A percentile compares a stretch with the other conserved stretches of the same genome.
Evolutionary conservation across 2,888 invertebrate genomes (phyloP).

Genomic region (Drosophila lutescens): DNA sequence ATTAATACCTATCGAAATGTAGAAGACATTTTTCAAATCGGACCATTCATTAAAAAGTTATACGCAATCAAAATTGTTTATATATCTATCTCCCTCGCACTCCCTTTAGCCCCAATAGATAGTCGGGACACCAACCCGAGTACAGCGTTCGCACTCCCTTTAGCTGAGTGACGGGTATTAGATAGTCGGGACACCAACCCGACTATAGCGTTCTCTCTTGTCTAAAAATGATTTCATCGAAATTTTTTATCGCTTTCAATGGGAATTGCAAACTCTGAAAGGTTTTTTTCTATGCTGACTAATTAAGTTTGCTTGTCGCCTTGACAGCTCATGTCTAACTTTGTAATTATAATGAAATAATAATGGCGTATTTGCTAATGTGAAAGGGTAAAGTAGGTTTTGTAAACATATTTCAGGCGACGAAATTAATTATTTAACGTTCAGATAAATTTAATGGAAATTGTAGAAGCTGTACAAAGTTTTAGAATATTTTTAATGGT

Average conservation of each 20-base stretch:
- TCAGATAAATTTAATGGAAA: not conserved
- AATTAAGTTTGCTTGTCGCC: not conserved
- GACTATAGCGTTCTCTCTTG: no score
- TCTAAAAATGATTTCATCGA: not conserved
- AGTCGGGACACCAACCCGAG: no score
- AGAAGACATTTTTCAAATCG: no score
- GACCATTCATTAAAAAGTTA: no score
- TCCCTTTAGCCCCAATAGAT: no score
- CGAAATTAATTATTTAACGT: constrained; percentile 5
- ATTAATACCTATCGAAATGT: no score
- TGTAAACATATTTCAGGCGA: not conserved
- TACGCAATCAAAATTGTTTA: no score
- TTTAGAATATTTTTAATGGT: not conserved
- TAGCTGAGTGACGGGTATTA: no score
- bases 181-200: no score
- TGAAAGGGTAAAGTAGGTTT: not conserved
- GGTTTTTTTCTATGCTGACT: not conserved
- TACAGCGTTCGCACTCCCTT: no score
- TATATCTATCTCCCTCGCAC: no score
- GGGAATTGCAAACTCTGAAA: not conserved
- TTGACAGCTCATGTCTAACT: constrained; percentile 4
- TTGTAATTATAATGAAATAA: constrained; percentile 1
- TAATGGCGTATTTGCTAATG: not conserved
- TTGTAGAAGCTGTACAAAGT: not conserved
- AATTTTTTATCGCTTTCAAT: not conserved